Percentiles rank a stretch among this genome's conserved stretches.
These are phyloP conservation scores for Silvanus unidentatus DNA, from an alignment of 2,888 invertebrate species.

Conservation along the genomic window DNA sequence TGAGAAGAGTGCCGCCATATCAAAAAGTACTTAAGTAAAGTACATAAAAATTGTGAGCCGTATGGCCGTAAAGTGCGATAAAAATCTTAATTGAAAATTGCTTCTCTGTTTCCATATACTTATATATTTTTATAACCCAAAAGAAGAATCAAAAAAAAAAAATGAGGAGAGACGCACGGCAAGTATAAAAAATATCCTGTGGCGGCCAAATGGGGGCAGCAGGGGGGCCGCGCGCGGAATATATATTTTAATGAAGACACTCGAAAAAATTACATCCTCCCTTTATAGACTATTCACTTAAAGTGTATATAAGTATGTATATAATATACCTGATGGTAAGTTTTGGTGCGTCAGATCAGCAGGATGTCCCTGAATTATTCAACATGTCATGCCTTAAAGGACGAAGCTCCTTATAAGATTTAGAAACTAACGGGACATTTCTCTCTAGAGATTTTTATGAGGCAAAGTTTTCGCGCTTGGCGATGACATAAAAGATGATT, in stretches of 20 bases:
- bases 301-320: too few relatives aligned
- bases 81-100: conserved; percentile 22
- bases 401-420: conserved; percentile 31
- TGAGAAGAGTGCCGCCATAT: too few relatives aligned
- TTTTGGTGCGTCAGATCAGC: background rate
- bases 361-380: conserved; percentile 29
- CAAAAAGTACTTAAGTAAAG: too few relatives aligned
- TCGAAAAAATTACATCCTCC: conserved; percentile 4
- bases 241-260: conserved; percentile 6
- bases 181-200: too few relatives aligned
- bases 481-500: conserved; percentile 26
- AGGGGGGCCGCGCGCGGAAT: background rate
- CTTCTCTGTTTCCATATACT: conserved; percentile 18
- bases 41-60: too few relatives aligned
- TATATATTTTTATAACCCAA: conserved; percentile 18
- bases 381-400: conserved; percentile 34
- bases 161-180: too few relatives aligned
- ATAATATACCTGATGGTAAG: too few relatives aligned
- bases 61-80: too few relatives aligned
- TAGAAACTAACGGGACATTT: conserved; percentile 26
- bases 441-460: conserved; percentile 28
- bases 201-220: too few relatives aligned
- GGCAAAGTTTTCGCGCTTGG: conserved; percentile 27
- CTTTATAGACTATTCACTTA: too few relatives aligned
- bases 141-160: too few relatives aligned